Base-by-base conservation (phyloP, 2,888 invertebrate genomes). In the Drosophila pegasa region DNA sequence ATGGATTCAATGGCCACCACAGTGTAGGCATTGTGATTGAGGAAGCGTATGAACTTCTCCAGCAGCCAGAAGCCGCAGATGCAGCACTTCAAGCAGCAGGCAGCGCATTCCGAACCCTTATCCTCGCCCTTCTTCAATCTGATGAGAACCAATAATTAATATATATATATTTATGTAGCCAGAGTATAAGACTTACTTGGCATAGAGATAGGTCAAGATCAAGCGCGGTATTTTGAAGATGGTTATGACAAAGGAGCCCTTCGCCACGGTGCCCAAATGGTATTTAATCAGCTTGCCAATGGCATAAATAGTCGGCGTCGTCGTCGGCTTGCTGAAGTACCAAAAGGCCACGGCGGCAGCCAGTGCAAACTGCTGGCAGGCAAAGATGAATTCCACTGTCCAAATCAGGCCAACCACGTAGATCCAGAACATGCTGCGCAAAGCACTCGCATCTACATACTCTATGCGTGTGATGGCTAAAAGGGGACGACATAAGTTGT, bases 11-110 rank as follows among this genome's bases (percentile, higher is more conserved):
- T 97, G 10, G 98, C 97, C 67, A 98, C 96, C 50, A 98, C 96
- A 0, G 98, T 98, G 90, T 98, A 98, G 0, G 98, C 98, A 91
- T 98, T 98, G 90, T 98, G 97, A 92, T 98, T 98, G 89, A 99
- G 94, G 89, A 96, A 98, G 35, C 97, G 95, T 75, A 98, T 96
- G 90, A 98, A 98, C 90, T 96, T 97, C 91, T 98, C 98, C 76
- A 98, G 93, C 87, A 97, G 96, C 92, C 96, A 97, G 88, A 98
- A 96, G 87, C 98, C 98, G 88, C 98, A 98, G 76, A 96, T 96
- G 84, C 98, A 98, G 85, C 96, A 95, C 89, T 95, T 96, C 12
- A 96, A 93, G 43, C 95, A 94, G 89, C 96, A 97, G 64, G 95
- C 94, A 0, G 96, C 95, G 81, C 95, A 96, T 51, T 95, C 95